phyloP scores from a whole-genome alignment of 2,113 vertebrate genomes.

The Acanthisitta chloris region DNA sequence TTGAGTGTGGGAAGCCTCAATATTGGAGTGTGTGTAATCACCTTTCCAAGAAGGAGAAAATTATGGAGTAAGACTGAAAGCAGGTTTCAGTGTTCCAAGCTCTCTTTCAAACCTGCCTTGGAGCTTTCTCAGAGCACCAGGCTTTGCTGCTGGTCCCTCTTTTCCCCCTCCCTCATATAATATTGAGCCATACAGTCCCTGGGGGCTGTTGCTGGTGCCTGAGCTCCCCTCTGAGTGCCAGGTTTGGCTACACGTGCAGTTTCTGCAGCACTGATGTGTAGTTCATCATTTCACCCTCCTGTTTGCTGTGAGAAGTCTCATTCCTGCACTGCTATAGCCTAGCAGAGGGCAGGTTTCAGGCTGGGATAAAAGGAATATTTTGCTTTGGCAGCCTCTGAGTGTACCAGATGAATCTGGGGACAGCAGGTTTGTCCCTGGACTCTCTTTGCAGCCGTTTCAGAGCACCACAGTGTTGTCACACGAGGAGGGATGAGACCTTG shows the following conservation, averaged over 20 bases:
- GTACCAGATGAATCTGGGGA: background rate
- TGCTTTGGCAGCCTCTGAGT: background rate
- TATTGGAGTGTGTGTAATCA: accelerated
- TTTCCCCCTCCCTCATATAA: background rate
- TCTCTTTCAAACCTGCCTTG: background rate
- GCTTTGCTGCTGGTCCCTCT: background rate
- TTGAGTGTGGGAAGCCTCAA: background rate
- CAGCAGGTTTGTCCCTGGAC: background rate
- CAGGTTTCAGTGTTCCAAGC: background rate
- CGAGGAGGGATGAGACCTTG: background rate
- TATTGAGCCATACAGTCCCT: background rate
- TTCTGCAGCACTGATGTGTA: background rate
- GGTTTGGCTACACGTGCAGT: accelerated
- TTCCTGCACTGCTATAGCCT: background rate
- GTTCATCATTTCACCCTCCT: too few relatives aligned
- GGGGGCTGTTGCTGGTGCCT: background rate
- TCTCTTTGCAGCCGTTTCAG: background rate
- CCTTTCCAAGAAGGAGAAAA: background rate
- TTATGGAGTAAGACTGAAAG: background rate
- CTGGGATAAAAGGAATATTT: background rate
- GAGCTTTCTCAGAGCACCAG: background rate
- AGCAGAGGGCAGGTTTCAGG: background rate
- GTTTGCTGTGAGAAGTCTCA: background rate
- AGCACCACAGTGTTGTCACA: background rate
- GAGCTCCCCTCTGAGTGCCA: background rate